Percentiles rank a stretch among this genome's conserved stretches.
Conservation (phyloP, 2,888 invertebrate species). For the Euclidia mi region DNA sequence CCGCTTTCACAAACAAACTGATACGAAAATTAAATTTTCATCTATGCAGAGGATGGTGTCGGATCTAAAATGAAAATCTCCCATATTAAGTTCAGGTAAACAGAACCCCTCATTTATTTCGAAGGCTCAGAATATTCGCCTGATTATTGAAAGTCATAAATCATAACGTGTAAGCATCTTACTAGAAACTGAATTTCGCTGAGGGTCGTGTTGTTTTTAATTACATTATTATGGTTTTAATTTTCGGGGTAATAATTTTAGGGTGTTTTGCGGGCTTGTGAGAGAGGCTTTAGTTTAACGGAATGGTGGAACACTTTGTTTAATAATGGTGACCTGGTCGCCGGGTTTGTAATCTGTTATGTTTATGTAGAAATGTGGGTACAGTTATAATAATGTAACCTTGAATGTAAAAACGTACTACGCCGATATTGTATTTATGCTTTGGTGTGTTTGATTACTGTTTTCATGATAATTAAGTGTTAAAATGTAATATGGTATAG, state of each 20-base stretch:
- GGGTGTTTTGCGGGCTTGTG: slow-evolving; percentile 11
- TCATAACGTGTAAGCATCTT: slow-evolving; percentile 65
- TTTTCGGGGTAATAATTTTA: slow-evolving; percentile 37
- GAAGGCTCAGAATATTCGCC: slow-evolving; percentile 71
- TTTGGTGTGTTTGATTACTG: too few species aligned
- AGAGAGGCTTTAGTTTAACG: slow-evolving; percentile 12
- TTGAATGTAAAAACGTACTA: too few species aligned
- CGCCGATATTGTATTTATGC: too few species aligned
- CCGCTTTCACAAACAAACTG: slow-evolving; percentile 56
- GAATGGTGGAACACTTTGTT: neutral
- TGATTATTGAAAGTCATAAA: slow-evolving; percentile 78
- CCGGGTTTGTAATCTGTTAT: neutral
- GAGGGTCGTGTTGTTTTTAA: slow-evolving; percentile 48
- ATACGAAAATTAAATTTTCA: slow-evolving; percentile 77
- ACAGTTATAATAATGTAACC: too few species aligned
- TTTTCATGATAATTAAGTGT: too few species aligned
- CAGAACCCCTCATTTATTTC: slow-evolving; percentile 72
- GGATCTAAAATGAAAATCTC: slow-evolving; percentile 82
- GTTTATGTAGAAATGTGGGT: too few species aligned
- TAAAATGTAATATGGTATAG: too few species aligned
- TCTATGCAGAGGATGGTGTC: slow-evolving; percentile 68
- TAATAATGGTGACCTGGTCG: neutral
- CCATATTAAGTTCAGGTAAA: slow-evolving; percentile 79
- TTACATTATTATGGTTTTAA: slow-evolving; percentile 51
- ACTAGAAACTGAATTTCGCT: slow-evolving; percentile 54